These are phyloP conservation scores for Drosophila bifasciata DNA, from an alignment of 1,140 invertebrate species.

Conservation along the genomic window DNA sequence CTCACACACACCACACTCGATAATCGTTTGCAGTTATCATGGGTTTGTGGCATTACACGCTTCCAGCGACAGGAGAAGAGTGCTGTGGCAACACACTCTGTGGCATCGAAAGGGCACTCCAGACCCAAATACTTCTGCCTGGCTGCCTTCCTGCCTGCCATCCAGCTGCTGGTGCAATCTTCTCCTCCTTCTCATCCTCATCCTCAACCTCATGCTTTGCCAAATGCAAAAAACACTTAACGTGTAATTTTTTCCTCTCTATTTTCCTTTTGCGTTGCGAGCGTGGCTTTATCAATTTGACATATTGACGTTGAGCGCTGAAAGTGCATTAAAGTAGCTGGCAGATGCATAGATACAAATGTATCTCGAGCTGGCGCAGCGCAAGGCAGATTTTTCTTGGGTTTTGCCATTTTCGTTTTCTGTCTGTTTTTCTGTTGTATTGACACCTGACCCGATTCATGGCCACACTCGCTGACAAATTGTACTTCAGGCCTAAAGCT, in stretches of 20 bases:
- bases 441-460: conserved; percentile 77
- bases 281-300: conserved; percentile 71
- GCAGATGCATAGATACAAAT: conserved; percentile 52
- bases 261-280: conserved; percentile 6
- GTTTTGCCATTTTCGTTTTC: background rate
- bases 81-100: conserved; percentile 24
- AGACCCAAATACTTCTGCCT: no score
- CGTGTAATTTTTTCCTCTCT: conserved; percentile 58
- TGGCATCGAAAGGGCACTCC: conserved; percentile 34
- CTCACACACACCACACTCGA: conserved; percentile 30
- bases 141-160: no score
- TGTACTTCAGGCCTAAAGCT: conserved; percentile 34
- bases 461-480: conserved; percentile 68
- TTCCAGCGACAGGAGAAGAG: conserved; percentile 21
- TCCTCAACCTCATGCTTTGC: background rate
- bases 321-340: conserved; percentile 82
- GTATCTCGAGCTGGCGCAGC: conserved; percentile 1
- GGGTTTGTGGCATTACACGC: conserved; percentile 40
- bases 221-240: conserved; percentile 62
- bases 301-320: conserved; percentile 77
- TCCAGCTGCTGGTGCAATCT: conserved; percentile 2
- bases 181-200: conserved; percentile 9
- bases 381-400: conserved; percentile 28
- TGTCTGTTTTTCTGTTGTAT: conserved; percentile 20
- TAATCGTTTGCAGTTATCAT: conserved; percentile 52